Evolutionary conservation across 2,113 vertebrate species (phyloP).

Genomic region (Bos javanicus): DNA sequence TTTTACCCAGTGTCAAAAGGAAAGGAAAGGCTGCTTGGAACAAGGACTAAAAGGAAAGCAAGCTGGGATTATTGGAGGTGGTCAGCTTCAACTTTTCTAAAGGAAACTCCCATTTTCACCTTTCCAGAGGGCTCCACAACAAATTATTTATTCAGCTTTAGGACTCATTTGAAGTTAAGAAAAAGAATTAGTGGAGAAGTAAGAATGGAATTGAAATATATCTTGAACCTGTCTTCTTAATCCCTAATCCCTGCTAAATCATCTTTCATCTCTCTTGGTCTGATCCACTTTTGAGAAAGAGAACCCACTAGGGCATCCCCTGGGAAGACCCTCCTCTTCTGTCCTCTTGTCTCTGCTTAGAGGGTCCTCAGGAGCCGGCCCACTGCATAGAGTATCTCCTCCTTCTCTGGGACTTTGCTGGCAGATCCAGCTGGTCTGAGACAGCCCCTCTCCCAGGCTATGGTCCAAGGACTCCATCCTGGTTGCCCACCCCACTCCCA

Average conservation of each 20-base stretch:
- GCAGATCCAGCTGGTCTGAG: background rate
- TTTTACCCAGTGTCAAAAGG: conserved; percentile 68
- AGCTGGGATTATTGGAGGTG: conserved; percentile 60
- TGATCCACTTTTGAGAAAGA: background rate
- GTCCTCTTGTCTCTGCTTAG: background rate
- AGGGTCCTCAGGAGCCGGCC: background rate
- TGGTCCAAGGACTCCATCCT: background rate
- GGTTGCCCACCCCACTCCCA: background rate
- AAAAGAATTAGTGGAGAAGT: conserved; percentile 7
- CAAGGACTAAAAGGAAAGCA: conserved; percentile 50
- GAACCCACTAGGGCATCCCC: rapidly evolving
- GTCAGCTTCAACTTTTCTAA: conserved; percentile 35
- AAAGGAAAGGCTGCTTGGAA: conserved; percentile 58
- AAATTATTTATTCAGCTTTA: conserved; percentile 59
- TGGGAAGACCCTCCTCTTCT: background rate
- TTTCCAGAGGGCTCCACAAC: conserved; percentile 58
- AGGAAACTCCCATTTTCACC: conserved; percentile 57
- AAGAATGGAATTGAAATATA: background rate
- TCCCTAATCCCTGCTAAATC: background rate
- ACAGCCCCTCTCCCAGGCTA: background rate
- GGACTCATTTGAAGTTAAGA: conserved; percentile 40
- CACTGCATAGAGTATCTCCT: background rate
- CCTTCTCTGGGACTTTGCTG: background rate
- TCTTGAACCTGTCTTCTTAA: background rate
- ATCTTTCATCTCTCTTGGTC: background rate